Conservation (phyloP, 2,797 vertebrate genomes). For the Poeciliopsis gracilis region DNA sequence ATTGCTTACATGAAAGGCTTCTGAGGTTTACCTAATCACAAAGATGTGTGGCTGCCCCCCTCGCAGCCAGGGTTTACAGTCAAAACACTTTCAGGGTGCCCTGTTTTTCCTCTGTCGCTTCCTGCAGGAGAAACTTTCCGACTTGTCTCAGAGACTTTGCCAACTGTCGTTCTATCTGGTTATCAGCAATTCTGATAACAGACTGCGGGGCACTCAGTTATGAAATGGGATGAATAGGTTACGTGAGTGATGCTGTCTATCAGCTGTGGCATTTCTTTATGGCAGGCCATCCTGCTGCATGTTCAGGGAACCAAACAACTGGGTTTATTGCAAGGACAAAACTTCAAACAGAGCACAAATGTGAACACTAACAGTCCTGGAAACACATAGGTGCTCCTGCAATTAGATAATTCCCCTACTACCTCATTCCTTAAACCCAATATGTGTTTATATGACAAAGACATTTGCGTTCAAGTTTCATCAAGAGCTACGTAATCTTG, state of each 20-base stretch:
- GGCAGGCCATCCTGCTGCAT: conserved; percentile 34
- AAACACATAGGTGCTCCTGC: conserved; percentile 52
- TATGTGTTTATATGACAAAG: conserved; percentile 76
- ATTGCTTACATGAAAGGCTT: conserved; percentile 74
- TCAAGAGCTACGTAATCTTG: conserved; percentile 69
- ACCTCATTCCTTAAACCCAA: conserved; percentile 65
- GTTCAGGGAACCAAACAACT: conserved; percentile 18
- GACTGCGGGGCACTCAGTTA: conserved; percentile 58
- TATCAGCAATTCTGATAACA: conserved; percentile 67
- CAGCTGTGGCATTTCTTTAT: conserved; percentile 53
- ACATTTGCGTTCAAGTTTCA: conserved; percentile 71
- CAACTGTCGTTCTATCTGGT: conserved; percentile 46
- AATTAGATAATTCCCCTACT: conserved; percentile 68
- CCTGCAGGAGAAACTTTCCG: conserved; percentile 36
- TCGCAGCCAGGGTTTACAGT: conserved; percentile 59
- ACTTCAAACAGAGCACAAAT: conserved; percentile 30
- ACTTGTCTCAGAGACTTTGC: conserved; percentile 23
- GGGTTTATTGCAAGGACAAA: conserved; percentile 35
- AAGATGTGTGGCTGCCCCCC: conserved; percentile 70
- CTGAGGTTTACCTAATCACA: conserved; percentile 75
- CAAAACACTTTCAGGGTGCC: conserved; percentile 64
- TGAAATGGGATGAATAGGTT: conserved; percentile 60
- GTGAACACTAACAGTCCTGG: conserved; percentile 45
- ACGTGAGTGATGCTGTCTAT: conserved; percentile 55
- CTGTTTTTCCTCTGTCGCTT: conserved; percentile 50